Percentiles rank a stretch among this genome's conserved stretches.
Conservation (phyloP, 2,888 invertebrate genomes). For the Epistrophe eligans region DNA sequence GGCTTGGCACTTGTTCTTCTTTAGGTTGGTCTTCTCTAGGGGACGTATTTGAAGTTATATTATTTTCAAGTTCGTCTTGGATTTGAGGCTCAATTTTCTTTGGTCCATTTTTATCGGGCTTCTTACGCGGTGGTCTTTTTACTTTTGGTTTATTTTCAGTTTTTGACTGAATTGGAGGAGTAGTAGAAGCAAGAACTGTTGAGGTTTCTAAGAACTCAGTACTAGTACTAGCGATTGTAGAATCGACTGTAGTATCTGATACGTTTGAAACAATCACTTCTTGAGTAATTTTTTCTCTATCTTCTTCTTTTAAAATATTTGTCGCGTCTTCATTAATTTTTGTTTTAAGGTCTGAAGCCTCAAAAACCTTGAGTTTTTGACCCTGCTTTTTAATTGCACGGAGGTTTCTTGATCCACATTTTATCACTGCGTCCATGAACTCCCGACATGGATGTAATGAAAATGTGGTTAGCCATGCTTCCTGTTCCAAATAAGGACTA, state of each 20-base stretch:
- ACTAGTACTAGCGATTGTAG: not conserved
- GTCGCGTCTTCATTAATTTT: not conserved
- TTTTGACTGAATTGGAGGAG: not conserved
- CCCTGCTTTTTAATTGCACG: slow-evolving; percentile 63
- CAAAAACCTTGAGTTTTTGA: slow-evolving; percentile 77
- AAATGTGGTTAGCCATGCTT: slow-evolving; percentile 82
- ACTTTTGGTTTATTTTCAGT: not conserved
- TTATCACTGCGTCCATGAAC: slow-evolving; percentile 79
- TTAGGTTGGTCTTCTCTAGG: not conserved
- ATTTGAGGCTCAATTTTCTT: slow-evolving; percentile 25
- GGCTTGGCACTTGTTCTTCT: not conserved
- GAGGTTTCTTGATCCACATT: slow-evolving; percentile 79
- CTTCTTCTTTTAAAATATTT: not conserved
- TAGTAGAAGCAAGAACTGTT: too few relatives aligned
- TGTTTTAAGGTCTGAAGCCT: slow-evolving; percentile 10
- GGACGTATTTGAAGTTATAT: not conserved
- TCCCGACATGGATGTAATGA: slow-evolving; percentile 80
- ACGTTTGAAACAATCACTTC: not conserved
- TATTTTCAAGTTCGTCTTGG: not conserved
- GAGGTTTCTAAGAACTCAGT: not conserved
- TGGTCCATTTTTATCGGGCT: not conserved
- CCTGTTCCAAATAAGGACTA: slow-evolving; percentile 81
- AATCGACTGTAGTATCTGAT: too few relatives aligned
- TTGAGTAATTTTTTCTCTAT: not conserved
- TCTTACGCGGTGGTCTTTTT: not conserved